Percentiles rank a stretch among this genome's conserved stretches.
Conservation (phyloP, 1,140 invertebrate genomes). For the Muscidifurax raptorellus region DNA sequence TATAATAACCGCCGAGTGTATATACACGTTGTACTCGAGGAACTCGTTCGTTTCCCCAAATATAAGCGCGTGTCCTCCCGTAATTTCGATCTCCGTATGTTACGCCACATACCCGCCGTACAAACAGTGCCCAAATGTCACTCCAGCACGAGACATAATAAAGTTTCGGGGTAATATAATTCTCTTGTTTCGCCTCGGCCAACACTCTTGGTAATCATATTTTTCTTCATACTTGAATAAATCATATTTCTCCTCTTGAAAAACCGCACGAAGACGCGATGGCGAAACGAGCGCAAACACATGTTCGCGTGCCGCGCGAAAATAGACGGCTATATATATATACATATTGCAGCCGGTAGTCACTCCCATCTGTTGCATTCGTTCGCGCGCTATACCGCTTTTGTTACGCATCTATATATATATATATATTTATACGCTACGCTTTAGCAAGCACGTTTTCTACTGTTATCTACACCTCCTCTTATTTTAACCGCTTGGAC, state of each 20-base stretch:
- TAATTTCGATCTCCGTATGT: neutral
- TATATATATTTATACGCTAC: no score
- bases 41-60: neutral
- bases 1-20: neutral
- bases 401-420: neutral
- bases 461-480: neutral
- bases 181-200: neutral
- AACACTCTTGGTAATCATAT: neutral
- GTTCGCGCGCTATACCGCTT: slow-evolving; percentile 11
- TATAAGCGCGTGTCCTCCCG: slow-evolving; percentile 41
- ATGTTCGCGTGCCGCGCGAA: neutral
- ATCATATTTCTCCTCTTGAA: neutral
- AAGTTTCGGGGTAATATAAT: neutral
- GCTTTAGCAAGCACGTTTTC: neutral
- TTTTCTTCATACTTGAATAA: neutral
- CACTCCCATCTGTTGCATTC: slow-evolving; percentile 53
- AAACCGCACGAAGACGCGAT: neutral
- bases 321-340: neutral
- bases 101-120: neutral
- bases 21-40: no score
- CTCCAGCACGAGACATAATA: neutral
- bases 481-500: neutral
- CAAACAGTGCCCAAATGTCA: neutral
- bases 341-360: neutral
- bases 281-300: slow-evolving; percentile 27